Base-by-base conservation (phyloP, 1,140 invertebrate genomes). In the Diorhabda elongata region DNA sequence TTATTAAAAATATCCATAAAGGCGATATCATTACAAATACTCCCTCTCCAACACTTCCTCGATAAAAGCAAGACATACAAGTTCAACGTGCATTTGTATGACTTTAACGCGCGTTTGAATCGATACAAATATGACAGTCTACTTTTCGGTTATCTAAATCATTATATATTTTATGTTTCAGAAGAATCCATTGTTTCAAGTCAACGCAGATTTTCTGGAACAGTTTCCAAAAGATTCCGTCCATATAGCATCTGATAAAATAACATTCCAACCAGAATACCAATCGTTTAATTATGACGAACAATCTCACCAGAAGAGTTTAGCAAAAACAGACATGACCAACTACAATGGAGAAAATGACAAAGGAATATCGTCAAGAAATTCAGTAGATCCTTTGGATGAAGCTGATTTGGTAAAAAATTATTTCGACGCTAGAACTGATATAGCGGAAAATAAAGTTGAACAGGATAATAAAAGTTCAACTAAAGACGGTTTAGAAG, bases 201-300 rank as follows among this genome's bases (percentile, higher is more conserved):
- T 52, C 2, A 45, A 63, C 61, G 44, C 59, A 62, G 42, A 26
- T 52, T 44, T 11, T 42, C 2, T 43, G 5, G 57, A 60, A 45
- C 65, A 67, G 2, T 3, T 67, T 3, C 57, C 8, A 41, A 11
- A 59, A 8, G 65, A 60, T 4, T 57, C 45, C 11, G 4, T 5
- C 7, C 45, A 65, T 6, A 56, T 52, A 43, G 63, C 66, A 8
- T 44, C 42, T 6, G 69, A 68, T 8, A 73, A 70, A n/a, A 42
- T 65, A 2, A 63, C 63, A 11, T 45, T 73, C 26, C 63, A 68
- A 60, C 74, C 74, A 5, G 71, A 74, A 57, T 76, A 66, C 56
- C 74, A 75, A n/a, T 72, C 73, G 6, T 73, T 74, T 61, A 74
- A 76, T 44, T 73, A 73, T 47, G 74, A 77, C 9, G 73, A 76